Conservation (phyloP, 2,113 vertebrate species). For the Eudyptes chrysolophus region DNA sequence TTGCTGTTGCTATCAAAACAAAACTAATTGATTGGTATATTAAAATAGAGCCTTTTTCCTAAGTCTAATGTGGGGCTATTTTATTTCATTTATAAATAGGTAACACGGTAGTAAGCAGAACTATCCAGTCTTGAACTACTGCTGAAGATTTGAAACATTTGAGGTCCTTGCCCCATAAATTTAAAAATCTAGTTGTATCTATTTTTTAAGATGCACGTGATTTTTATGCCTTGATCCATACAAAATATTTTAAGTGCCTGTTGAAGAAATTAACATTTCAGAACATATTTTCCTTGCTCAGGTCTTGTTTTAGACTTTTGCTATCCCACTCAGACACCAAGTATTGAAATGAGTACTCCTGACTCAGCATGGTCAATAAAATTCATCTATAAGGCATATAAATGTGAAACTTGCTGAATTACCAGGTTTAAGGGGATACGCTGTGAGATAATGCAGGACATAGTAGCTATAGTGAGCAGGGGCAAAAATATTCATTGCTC, state of each 20-base stretch:
- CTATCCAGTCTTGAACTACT: background rate
- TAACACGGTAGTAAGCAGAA: background rate
- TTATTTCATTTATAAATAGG: background rate
- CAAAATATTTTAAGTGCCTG: background rate
- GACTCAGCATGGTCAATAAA: background rate
- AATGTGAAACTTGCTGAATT: background rate
- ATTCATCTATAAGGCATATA: background rate
- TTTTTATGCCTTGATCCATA: background rate
- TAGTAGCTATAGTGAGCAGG: background rate
- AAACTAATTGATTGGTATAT: background rate
- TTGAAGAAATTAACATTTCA: background rate
- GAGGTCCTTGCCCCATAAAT: background rate
- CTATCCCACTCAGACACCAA: background rate
- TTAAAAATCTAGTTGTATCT: background rate
- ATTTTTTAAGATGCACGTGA: background rate
- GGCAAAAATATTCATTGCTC: background rate
- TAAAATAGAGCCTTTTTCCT: background rate
- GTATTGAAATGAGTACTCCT: background rate
- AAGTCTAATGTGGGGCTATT: background rate
- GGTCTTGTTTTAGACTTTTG: background rate
- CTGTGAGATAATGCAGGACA: background rate
- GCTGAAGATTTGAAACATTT: background rate
- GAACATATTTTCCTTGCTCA: background rate
- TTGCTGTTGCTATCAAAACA: background rate
- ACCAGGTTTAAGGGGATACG: background rate